Evolutionary conservation across 2,113 vertebrate species (phyloP), one percentile per base, ranked within the genome.

Genomic region (Ursus arctos): DNA sequence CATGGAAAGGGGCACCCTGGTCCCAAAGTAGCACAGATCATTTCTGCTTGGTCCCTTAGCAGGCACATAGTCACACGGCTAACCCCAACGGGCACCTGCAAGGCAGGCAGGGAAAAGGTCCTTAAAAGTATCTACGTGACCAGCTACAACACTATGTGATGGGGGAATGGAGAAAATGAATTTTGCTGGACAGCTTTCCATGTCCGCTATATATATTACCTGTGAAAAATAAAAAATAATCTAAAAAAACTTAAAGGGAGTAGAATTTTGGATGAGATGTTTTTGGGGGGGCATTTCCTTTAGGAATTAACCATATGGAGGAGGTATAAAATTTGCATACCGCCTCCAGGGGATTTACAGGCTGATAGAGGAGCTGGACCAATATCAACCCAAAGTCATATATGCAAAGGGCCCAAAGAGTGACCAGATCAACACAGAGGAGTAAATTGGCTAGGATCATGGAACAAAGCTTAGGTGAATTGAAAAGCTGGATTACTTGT

Each of bases 91-190:
- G 31, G 82, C 33, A 96, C 15, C 36, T 49, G 47, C 28, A 7
- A 55, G 65, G 24, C 67, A n/a, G 36, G 55, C 59, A 65, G 53
- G 47, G 18, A 72, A 47, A 71, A 81, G 67, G 43, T 67, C 59
- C 33, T 49, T 36, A 4, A 67, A 55, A 22, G 12, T 36, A n/a
- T 83, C 59, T 69, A 16, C 51, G 36, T 71, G 87, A 76, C 72
- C 94, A 91, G 53, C 40, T 51, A 7, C 10, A 80, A 31, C 3
- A 1, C 65, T 87, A 10, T 51, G 18, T 51, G 59, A 11, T 9
- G 2, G 74, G 86, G 43, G 69, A 31, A 53, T 43, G 65, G 76
- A 90, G 95, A 85, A 95, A 59, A 88, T 95, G 76, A 92, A 83
- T 86, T 94, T 83, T 83, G 47, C 43, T 57, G 63, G 36, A 26